Evolutionary conservation across 2,888 invertebrate genomes (phyloP), one percentile per base, ranked within the genome.

Genomic region (Poecilobothrus nobilitatus): DNA sequence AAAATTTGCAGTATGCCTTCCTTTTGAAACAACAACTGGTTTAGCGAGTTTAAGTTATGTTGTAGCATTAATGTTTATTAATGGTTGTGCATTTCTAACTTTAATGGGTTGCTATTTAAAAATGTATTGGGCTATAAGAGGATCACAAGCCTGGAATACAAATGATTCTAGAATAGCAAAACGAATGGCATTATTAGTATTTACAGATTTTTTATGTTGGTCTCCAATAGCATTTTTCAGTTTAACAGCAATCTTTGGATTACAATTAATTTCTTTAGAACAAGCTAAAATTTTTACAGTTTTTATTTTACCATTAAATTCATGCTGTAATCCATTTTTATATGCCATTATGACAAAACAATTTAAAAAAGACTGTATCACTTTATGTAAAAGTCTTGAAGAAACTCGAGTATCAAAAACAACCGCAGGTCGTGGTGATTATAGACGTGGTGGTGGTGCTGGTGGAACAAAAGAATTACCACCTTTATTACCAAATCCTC

Each of bases 171-270:
- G 96, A 68, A 95, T 97, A 75, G 97, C 97, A 64, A 96, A 96
- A 81, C 86, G 96, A 63, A 97, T 97, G 97, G 96, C 97, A 0
- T 83, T 98, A 64, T 85, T 98, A 69, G 97, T 98, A 3, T 96
- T 97, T 81, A 98, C 97, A 0, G 97, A 98, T 81, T 95, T 98
- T 78, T 85, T 97, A 66, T 98, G 97, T 84, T 98, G 97, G 97
- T 94, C 96, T 4, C 98, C 98, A 0, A 96, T 97, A 72, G 95
- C 97, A 1, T 95, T 97, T 82, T 94, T 95, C 80, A 92, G 96
- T 8, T 84, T 97, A 61, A 95, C 96, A 0, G 96, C 97, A 21
- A 92, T 95, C 9, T 93, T 95, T 79, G 97, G 97, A 12, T 84
- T 91, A 73, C 94, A 93, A 71, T 84, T 97, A 66, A 92, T 98